Evolutionary conservation across 2,113 vertebrate genomes (phyloP), one percentile per base, ranked within the genome.

Genomic region (Crotalus helleri): DNA sequence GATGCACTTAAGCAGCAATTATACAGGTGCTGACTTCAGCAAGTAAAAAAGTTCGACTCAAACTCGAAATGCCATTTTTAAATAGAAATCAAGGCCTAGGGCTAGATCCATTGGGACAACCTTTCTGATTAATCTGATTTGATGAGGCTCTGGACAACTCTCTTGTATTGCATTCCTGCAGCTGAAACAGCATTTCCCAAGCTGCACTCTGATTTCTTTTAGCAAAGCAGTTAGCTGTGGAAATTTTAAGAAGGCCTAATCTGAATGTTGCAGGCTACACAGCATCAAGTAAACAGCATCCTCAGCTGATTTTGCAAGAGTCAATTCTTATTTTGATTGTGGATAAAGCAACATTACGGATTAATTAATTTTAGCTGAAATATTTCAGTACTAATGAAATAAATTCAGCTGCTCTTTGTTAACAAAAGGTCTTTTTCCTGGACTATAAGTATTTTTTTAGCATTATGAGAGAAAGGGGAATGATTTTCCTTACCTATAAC

Each of bases 21-120:
- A 92, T 3, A 57, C 3, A 86, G 92, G 44, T 87, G 49, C 57
- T 49, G 88, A 92, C 49, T 91, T 92, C 88, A 92, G 92, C 53
- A 85, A 93, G 53, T 57, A 92, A 87, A 11, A 92, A 93, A 94
- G 94, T 9, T 89, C 53, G 69, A 92, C 19, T 94, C 86, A 90
- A 91, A 94, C n/a, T 21, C 39, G 74, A 33, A 86, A 51, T 91
- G 92, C 59, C 29, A 88, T 5, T 90, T 92, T 44, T 90, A 94
- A 94, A 93, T 15, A 95, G 49, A 46, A 95, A 85, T 49, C 94
- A 95, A 94, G 94, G 13, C 21, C 87, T 85, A 87, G 86, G 24
- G 24, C 92, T 87, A 64, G 49, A n/a, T 59, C 33, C 55, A 90
- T 1, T 87, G 55, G n/a, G 55, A 94, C 26, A 93, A 69, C 0